phyloP scores from a whole-genome alignment of 2,888 invertebrate genomes.

The Synanthedon formicaeformis region DNA sequence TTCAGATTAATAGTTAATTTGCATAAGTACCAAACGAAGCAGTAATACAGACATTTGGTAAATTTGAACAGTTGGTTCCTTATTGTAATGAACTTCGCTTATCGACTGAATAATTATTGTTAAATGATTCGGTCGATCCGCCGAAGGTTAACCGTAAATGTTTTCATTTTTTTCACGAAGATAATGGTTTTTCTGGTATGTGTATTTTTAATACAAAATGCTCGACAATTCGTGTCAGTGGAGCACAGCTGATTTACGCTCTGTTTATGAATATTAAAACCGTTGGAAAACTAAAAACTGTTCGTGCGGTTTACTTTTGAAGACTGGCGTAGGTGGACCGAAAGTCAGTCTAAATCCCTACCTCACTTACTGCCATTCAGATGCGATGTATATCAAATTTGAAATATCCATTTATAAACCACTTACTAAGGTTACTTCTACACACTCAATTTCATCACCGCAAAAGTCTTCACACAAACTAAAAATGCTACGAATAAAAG shows the following conservation, averaged over 20 bases:
- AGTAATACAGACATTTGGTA: constrained; percentile 24
- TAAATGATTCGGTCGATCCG: not conserved
- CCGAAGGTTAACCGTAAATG: not conserved
- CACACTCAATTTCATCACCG: no score
- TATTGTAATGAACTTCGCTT: constrained; percentile 5
- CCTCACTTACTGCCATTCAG: no score
- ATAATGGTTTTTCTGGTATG: not conserved
- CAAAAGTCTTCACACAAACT: no score
- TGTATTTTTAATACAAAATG: not conserved
- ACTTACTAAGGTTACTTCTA: no score
- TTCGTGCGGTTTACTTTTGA: not conserved
- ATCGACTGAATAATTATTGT: not conserved
- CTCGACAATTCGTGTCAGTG: constrained; percentile 18
- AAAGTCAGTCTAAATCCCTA: not conserved
- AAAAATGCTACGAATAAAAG: no score
- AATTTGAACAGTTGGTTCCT: constrained; percentile 42
- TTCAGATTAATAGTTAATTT: constrained; percentile 21
- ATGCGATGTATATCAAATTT: no score
- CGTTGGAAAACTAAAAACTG: constrained; percentile 7
- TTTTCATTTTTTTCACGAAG: not conserved
- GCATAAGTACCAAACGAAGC: constrained; percentile 6
- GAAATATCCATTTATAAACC: no score
- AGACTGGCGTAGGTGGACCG: constrained; percentile 5
- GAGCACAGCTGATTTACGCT: constrained; percentile 26
- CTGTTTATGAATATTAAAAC: constrained; percentile 16